phyloP scores from a whole-genome alignment of 2,113 vertebrate species.

The Cololabis saira region DNA sequence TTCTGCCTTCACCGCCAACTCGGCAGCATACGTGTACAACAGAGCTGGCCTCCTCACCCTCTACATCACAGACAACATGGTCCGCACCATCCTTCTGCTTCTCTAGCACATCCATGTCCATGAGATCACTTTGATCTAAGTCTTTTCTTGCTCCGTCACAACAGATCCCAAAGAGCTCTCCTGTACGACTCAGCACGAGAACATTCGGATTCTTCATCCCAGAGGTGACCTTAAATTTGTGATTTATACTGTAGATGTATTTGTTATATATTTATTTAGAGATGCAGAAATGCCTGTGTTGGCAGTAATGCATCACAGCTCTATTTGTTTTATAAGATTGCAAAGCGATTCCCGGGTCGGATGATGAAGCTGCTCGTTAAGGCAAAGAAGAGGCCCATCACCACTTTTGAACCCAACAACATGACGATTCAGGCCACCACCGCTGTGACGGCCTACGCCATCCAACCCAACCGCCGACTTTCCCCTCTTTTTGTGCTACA shows the following conservation, averaged over 20 bases:
- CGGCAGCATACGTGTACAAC: slow-evolving; percentile 81
- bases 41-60: slow-evolving; percentile 71
- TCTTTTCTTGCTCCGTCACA: not conserved
- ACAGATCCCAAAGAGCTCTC: slow-evolving; percentile 76
- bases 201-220: slow-evolving; percentile 76
- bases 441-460: slow-evolving; percentile 73
- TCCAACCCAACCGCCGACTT: slow-evolving; percentile 74
- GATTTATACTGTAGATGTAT: no score
- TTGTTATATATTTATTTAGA: no score
- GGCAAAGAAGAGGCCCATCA: slow-evolving; percentile 39
- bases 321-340: slow-evolving; percentile 59
- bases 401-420: slow-evolving; percentile 67
- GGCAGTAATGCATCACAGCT: not conserved
- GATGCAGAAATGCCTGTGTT: not conserved
- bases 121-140: not conserved
- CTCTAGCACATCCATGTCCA: not conserved
- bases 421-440: slow-evolving; percentile 48
- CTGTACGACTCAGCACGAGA: slow-evolving; percentile 75
- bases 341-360: slow-evolving; percentile 73
- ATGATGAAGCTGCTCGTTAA: slow-evolving; percentile 77
- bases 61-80: slow-evolving; percentile 83
- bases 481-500: slow-evolving; percentile 78
- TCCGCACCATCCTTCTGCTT: slow-evolving; percentile 13
- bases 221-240: slow-evolving; percentile 53
- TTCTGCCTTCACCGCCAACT: slow-evolving; percentile 77